phyloP scores from a whole-genome alignment of 2,888 invertebrate species.

The Nemapogon koenigi region DNA sequence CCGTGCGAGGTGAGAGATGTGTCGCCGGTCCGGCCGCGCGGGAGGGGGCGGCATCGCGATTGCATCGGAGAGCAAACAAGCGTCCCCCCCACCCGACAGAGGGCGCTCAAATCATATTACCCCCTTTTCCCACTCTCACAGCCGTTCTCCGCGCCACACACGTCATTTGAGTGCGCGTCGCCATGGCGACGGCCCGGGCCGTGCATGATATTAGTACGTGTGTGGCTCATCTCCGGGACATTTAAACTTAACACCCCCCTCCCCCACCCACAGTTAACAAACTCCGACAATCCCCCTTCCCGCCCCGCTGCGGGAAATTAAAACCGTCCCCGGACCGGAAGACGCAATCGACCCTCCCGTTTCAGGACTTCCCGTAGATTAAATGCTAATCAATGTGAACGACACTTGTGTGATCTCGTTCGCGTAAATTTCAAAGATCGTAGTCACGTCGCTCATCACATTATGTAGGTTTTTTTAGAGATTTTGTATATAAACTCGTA shows the following conservation, averaged over 20 bases:
- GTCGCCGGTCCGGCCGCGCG: conserved; percentile 21
- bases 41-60: conserved; percentile 52
- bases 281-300: conserved; percentile 22
- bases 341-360: conserved; percentile 31
- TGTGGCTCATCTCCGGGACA: conserved; percentile 57
- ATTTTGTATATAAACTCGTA: too few species aligned
- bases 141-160: conserved; percentile 54
- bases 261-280: conserved; percentile 12
- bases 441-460: too few species aligned
- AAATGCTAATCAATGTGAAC: too few species aligned
- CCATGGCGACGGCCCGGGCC: conserved; percentile 72
- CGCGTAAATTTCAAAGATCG: too few species aligned
- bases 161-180: conserved; percentile 73
- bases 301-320: conserved; percentile 50
- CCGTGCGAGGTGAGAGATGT: conserved; percentile 57
- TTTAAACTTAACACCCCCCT: conserved; percentile 51
- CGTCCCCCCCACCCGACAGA: conserved; percentile 25
- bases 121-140: conserved; percentile 41
- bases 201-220: conserved; percentile 63
- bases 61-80: conserved; percentile 66
- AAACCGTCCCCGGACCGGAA: conserved; percentile 58
- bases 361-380: too few species aligned
- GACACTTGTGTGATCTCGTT: too few species aligned
- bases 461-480: too few species aligned
- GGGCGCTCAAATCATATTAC: conserved; percentile 60